phyloP scores from a whole-genome alignment of 2,888 invertebrate species.

The Eupeodes latifasciatus region DNA sequence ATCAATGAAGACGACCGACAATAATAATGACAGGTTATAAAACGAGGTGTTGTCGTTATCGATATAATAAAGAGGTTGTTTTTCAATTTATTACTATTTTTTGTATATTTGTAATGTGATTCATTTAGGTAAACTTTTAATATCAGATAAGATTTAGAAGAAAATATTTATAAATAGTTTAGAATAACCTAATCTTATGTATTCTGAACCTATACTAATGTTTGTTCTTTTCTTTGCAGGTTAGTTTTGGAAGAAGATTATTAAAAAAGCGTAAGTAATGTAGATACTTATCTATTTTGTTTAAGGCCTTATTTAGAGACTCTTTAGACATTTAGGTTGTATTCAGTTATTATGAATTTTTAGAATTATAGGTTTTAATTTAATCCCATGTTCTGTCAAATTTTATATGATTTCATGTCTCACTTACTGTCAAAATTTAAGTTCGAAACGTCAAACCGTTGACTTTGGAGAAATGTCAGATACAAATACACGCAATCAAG shows the following conservation, averaged over 20 bases:
- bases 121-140: neutral
- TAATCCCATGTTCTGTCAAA: too few species aligned
- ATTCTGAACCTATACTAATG: slow-evolving; percentile 31
- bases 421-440: too few species aligned
- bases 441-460: too few species aligned
- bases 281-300: too few species aligned
- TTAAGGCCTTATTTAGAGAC: too few species aligned
- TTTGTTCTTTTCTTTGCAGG: slow-evolving; percentile 41
- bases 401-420: too few species aligned
- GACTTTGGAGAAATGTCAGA: too few species aligned
- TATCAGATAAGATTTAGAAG: neutral
- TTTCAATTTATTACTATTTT: neutral
- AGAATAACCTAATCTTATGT: neutral
- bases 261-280: slow-evolving; percentile 11
- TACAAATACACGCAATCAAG: too few species aligned
- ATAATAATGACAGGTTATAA: slow-evolving; percentile 42
- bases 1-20: slow-evolving; percentile 32
- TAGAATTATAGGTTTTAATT: too few species aligned
- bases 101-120: slow-evolving; percentile 19
- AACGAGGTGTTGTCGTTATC: slow-evolving; percentile 64
- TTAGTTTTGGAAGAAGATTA: slow-evolving; percentile 33
- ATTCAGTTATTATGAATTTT: too few species aligned
- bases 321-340: too few species aligned
- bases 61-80: slow-evolving; percentile 47
- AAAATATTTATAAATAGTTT: neutral